These are phyloP conservation scores for Tetramorium parvispinum DNA, from an alignment of 1,140 invertebrate genomes.

Conservation along the genomic window DNA sequence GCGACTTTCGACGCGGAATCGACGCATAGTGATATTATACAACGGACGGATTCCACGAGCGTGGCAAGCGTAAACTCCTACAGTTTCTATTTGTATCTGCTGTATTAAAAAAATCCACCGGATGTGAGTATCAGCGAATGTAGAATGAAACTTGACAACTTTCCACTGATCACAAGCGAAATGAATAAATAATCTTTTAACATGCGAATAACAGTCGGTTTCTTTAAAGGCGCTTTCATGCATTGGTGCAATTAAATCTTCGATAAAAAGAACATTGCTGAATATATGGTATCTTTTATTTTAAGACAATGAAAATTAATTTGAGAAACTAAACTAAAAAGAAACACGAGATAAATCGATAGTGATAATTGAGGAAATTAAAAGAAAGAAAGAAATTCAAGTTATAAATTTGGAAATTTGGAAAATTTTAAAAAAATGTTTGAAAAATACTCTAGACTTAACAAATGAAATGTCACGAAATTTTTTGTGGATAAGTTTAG, in stretches of 20 bases:
- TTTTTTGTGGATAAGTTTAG: background rate
- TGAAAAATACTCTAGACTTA: background rate
- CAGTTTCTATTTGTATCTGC: slow-evolving; percentile 30
- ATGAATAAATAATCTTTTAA: background rate
- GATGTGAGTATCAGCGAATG: background rate
- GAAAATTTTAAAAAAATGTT: background rate
- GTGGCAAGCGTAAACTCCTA: background rate
- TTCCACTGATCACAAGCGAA: background rate
- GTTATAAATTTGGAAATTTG: background rate
- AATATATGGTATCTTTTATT: background rate
- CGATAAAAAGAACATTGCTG: background rate
- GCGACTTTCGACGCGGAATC: slow-evolving; percentile 36
- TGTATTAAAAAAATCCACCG: background rate
- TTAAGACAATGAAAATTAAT: background rate
- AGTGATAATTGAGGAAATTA: background rate
- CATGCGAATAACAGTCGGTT: background rate
- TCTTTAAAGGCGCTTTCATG: background rate
- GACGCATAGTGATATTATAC: slow-evolving; percentile 23
- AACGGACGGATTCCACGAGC: background rate
- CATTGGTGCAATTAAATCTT: background rate
- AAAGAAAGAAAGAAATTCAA: background rate
- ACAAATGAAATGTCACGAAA: background rate
- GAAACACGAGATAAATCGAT: background rate
- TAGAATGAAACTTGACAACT: background rate
- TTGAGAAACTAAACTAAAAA: background rate